Base-by-base conservation (phyloP, 2,888 invertebrate species). In the Pandemis heparana region DNA sequence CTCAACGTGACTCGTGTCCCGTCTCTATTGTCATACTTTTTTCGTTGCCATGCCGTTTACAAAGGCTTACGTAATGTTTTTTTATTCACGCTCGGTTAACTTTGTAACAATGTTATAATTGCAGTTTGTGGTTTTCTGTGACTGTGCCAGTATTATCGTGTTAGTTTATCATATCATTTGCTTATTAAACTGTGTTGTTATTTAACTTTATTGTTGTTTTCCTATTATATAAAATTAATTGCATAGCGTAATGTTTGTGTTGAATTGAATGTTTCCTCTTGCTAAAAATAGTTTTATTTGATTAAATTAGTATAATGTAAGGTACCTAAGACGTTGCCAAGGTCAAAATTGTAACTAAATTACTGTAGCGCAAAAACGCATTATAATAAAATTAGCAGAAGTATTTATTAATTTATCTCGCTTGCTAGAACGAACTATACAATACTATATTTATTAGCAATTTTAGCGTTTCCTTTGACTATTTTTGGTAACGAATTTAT, bases 11-110 rank as follows among this genome's bases (percentile, higher is more conserved):
- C 56, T 48, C 48, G 48, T 4, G 51, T 6, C 5, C 48, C 8
- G 16, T 16, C 16, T 16, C 16, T 10, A 39, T 61, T 61, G 62
- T 41, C 16, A 10, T 46, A 41, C 41, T 48, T 62, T 43, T 41
- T 53, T 53, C 16, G 48, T 64, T 38, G 46, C 32, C 51, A 16
- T 38, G 48, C 38, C 48, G 32, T 48, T 46, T 60, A 60, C 38
- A 60, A 38, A 60, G 39, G 64, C 8, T 64, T 48, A 64, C 46
- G 64, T 64, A 65, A 51, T 38, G 51, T 60, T 60, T 60, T 60
- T 39, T 38, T 56, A 51, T 51, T 18, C 38, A 48, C 38, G 51
- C 38, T 65, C 51, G 48, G 48, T 51, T 61, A 61, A 61, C 61
- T 16, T 10, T 9, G 8, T 60, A 32, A 60, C 60, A 60, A 60